Conservation (phyloP, 2,113 vertebrate species). For the Pachypanchax playfairii region DNA sequence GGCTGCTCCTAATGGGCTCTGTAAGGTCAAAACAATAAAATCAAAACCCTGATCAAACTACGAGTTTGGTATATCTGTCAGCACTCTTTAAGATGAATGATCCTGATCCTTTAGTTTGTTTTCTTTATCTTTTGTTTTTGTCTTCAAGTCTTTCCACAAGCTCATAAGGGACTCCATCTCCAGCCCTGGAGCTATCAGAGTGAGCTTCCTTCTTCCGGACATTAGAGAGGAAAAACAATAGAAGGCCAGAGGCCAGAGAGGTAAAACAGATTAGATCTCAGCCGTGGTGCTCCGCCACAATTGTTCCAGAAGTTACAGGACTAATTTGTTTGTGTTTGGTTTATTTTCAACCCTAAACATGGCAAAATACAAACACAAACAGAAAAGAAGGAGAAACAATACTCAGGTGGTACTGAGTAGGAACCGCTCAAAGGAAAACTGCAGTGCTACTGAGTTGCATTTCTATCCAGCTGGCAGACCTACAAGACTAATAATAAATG, state of each 20-base stretch:
- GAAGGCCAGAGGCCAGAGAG: conserved; percentile 40
- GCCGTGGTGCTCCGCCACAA: conserved; percentile 42
- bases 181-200: conserved; percentile 29
- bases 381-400: background rate
- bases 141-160: conserved; percentile 37
- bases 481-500: no score
- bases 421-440: background rate
- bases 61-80: conserved; percentile 43
- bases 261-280: conserved; percentile 38
- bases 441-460: background rate
- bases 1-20: conserved; percentile 28
- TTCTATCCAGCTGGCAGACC: no score
- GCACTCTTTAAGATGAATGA: conserved; percentile 10
- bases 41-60: conserved; percentile 30
- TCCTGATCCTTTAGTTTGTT: conserved; percentile 8
- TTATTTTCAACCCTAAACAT: background rate
- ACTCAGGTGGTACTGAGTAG: background rate
- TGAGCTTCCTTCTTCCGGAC: conserved; percentile 53
- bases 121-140: conserved; percentile 17
- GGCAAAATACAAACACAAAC: conserved; percentile 18
- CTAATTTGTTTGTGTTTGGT: conserved; percentile 33
- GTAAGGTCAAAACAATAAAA: conserved; percentile 47
- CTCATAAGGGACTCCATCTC: conserved; percentile 32
- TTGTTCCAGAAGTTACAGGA: conserved; percentile 52
- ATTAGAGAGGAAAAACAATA: conserved; percentile 66